Conservation (phyloP, 2,797 vertebrate genomes). For the Xenopus petersii region DNA sequence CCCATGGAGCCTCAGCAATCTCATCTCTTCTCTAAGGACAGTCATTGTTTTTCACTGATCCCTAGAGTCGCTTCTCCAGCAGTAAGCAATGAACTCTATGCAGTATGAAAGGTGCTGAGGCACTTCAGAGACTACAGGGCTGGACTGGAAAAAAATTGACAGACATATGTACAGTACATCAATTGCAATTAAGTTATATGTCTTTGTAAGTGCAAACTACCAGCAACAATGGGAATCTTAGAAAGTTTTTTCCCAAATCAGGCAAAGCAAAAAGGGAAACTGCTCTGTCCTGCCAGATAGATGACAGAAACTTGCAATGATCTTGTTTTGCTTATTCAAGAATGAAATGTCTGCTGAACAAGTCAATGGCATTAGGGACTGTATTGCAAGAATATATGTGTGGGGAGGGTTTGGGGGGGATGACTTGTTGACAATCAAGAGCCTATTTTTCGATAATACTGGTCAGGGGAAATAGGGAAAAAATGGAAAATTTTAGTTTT, state of each 20-base stretch:
- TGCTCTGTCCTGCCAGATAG: not conserved
- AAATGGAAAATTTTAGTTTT: not conserved
- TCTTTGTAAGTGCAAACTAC: not conserved
- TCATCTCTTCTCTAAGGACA: conserved; percentile 36
- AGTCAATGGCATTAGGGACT: no score
- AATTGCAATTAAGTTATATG: conserved; percentile 5
- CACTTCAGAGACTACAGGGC: not conserved
- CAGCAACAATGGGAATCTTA: not conserved
- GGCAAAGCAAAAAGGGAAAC: not conserved
- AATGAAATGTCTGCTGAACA: no score
- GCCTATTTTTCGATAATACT: not conserved
- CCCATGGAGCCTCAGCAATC: conserved; percentile 24
- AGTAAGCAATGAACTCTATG: not conserved
- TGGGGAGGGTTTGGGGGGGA: no score
- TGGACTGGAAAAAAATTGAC: not conserved
- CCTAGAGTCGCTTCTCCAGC: conserved; percentile 16
- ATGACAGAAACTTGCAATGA: not conserved
- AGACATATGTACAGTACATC: not conserved
- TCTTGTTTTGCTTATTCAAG: not conserved
- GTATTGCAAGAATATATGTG: no score
- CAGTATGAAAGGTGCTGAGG: not conserved
- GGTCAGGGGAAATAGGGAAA: not conserved
- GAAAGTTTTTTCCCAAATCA: not conserved
- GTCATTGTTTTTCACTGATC: conserved; percentile 28
- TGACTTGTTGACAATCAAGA: no score